A percentile compares a stretch with the other conserved stretches of the same genome.
Conservation (phyloP, 1,140 invertebrate genomes). For the Pseudomyrmex gracilis region DNA sequence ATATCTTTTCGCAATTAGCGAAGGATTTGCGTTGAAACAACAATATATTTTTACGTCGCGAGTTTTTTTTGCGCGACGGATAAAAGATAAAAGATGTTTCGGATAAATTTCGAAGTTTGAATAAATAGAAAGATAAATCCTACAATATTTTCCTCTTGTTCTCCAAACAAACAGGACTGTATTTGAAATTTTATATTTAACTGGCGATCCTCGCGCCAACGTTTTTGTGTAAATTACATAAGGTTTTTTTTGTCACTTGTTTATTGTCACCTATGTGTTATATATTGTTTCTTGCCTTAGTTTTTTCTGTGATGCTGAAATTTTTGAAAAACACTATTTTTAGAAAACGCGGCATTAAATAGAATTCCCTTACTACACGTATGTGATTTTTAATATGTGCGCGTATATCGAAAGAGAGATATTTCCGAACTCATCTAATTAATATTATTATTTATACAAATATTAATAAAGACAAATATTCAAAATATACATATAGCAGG, state of each 20-base stretch:
- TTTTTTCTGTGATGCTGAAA: not conserved
- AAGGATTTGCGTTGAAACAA: not conserved
- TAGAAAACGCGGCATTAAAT: too few species aligned
- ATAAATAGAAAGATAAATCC: not conserved
- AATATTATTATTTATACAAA: not conserved
- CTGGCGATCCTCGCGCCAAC: not conserved
- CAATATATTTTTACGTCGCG: not conserved
- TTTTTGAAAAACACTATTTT: not conserved
- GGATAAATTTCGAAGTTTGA: not conserved
- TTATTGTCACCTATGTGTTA: not conserved
- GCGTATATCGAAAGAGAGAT: too few species aligned
- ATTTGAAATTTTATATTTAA: not conserved
- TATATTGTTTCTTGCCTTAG: not conserved
- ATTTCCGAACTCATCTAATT: not conserved
- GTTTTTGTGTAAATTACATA: not conserved
- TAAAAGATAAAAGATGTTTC: not conserved
- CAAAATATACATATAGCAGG: too few species aligned
- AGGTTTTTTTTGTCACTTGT: conserved; percentile 8
- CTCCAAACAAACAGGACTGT: not conserved
- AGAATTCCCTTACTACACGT: too few species aligned
- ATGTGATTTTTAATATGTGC: too few species aligned
- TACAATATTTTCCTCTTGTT: not conserved
- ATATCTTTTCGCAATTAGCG: not conserved
- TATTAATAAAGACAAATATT: conserved; percentile 1
- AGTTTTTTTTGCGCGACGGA: not conserved